Evolutionary conservation across 2,888 invertebrate genomes (phyloP), one percentile per base, ranked within the genome.

Genomic region (Macrophya annulata): DNA sequence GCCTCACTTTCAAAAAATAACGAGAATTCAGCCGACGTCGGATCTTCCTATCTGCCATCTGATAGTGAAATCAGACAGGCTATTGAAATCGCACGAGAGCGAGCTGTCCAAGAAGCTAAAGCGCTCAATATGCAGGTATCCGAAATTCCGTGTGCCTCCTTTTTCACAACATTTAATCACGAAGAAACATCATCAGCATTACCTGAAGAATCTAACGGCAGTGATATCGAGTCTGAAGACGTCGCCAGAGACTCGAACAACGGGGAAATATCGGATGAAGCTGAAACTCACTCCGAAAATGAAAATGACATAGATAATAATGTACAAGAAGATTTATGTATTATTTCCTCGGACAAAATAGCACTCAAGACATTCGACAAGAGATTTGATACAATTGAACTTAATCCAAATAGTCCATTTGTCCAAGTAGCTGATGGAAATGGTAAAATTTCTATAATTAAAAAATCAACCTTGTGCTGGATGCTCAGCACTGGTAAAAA

Each of bases 401-500:
- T 72, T 4, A 15, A 15, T n/a, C 6, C 17, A n/a, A 17, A 72
- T 43, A 72, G 72, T 72, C 45, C 72, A n/a, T 72, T 72, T 40
- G 72, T 72, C n/a, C 43, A 72, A 43, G 72, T 72, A n/a, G 17
- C 21, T 43, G 72, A 72, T 43, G 43, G 43, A 43, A 40, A 17
- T 43, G 72, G 72, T 17, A 72, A 72, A 8, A 72, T 17, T 15
- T 72, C 45, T 4, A 72, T 43, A n/a, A 72, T 72, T 31, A 72
- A 72, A 72, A 72, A 72, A 45, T 72, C 72, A 21, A 72, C 72
- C 3, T 43, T 72, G n/a, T 72, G 72, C 21, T 72, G 72, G 72
- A 72, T 72, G 72, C 43, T 72, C 9, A 72, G 72, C 12, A 43
- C 45, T 17, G 43, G 72, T 10, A 43, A 15, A n/a, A 72, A 40